These are phyloP conservation scores for Rhynchophorus ferrugineus DNA, from an alignment of 1,140 invertebrate species.

Conservation along the genomic window DNA sequence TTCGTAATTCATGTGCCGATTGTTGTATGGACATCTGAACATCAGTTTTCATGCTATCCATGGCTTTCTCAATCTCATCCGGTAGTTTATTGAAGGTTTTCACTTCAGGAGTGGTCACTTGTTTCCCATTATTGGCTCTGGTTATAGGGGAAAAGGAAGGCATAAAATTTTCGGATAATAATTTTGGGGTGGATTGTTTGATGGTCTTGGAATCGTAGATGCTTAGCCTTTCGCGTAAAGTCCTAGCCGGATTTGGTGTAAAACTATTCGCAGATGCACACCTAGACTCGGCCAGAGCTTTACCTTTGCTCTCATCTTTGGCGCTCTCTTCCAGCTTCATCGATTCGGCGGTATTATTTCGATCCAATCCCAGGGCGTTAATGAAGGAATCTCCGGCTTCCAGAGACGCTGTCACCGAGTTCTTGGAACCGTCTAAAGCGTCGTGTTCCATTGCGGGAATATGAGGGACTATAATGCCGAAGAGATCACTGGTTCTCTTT, in stretches of 20 bases:
- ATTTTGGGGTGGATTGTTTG: constrained; percentile 5
- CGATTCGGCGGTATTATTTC: constrained; percentile 20
- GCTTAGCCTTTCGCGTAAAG: background rate
- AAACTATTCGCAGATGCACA: background rate
- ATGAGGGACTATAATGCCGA: constrained; percentile 9
- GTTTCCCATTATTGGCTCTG: background rate
- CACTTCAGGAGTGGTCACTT: constrained; percentile 9
- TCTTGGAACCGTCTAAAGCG: background rate
- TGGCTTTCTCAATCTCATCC: constrained; percentile 15
- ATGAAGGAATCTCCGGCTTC: constrained; percentile 27
- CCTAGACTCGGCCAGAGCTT: background rate
- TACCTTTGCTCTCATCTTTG: background rate
- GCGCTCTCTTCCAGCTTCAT: constrained; percentile 6
- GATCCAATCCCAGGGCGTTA: constrained; percentile 21
- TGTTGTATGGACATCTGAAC: constrained; percentile 15
- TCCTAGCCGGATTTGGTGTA: constrained; percentile 6
- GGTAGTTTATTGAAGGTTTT: too few relatives aligned
- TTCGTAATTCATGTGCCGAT: constrained; percentile 15
- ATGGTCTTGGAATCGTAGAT: background rate
- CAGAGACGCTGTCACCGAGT: background rate
- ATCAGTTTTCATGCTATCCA: constrained; percentile 17
- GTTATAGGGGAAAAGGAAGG: constrained; percentile 5
- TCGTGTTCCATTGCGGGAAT: constrained; percentile 1
- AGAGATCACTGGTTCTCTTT: constrained; percentile 17
- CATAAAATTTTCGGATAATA: background rate